Base-by-base conservation (phyloP, 1,140 invertebrate genomes). In the Heliconius melpomene region DNA sequence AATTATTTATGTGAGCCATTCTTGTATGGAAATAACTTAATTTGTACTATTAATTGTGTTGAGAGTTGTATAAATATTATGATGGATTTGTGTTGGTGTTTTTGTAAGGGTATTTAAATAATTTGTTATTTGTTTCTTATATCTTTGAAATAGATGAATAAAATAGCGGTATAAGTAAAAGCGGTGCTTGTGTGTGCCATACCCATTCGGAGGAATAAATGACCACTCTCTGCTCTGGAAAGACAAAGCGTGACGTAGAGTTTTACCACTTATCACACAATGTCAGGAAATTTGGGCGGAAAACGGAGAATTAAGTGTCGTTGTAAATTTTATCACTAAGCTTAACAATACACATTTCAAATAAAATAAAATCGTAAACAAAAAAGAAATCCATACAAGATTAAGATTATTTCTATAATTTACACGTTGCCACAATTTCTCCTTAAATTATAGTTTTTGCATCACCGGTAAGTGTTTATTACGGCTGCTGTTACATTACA, bases 1-100 rank as follows among this genome's bases (percentile, higher is more conserved):
- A 66, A 66, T 66, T 66, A 66, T 66, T 66, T 66, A 66, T 66
- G 26, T 29, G 60, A 66, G 23, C 8, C 60, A 13, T 66, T 66
- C 60, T 66, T 66, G 13, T 66, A 66, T 11, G 23, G 60, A 66
- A 66, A 29, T 29, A 66, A 66, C 60, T 66, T 66, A 66, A 66
- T 66, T 66, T 66, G 2, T 26, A 66, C 5, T 23, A 66, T 66
- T 66, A 23, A 52, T 52, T 52, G 50, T 26, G 23, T 66, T 29
- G 26, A 66, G 5, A 26, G 60, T 66, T 66, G 11, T 66, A 66
- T 29, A n/a, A 66, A 29, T 26, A 13, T 66, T 66, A 16, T 66
- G 20, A 57, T 18, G 8, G 5, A n/a, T 3, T 9, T 23, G 8
- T 60, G 23, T 60, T 60, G 2, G n/a, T 60, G 13, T 46, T 46